Evolutionary conservation across 2,797 vertebrate genomes (phyloP), one percentile per base, ranked within the genome.

Genomic region (Rhodeus uyekii): DNA sequence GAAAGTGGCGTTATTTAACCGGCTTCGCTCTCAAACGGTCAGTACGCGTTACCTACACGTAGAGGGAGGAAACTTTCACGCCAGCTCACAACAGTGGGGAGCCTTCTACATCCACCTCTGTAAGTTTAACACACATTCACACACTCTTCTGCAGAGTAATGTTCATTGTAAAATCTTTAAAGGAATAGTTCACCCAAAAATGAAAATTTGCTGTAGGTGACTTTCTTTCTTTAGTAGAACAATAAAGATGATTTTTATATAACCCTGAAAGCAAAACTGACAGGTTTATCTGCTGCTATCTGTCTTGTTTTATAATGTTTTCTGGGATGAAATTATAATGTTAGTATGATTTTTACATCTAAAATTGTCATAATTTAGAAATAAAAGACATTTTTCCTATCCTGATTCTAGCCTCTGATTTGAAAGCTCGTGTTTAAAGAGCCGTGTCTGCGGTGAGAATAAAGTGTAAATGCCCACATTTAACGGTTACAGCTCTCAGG

Each of bases 71-170:
- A 99, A 99, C 91, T 99, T 99, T 83, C 98, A 99, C 83, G 97
- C 98, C 93, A 99, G 98, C 92, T 99, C 98, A 85, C 98, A 98
- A 76, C 97, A 99, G 88, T 99, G 98, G 98, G 98, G 97, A 90
- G 97, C 98, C 8, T 99, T 99, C 93, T 99, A 95, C 92, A 99
- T 99, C 93, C 98, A 99, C 90, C 96, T 99, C 87, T 90, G 98
- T 99, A 91, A 96, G 98, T 96, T 90, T 13, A 29, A 3, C 53
- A 29, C 13, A 4, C 50, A 69, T 58, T 67, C 60, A 73, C 5
- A 39, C 58, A 67, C 10, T 32, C 42, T 22, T 27, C 16, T 48
- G n/a, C 48, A 18, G 10, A 50, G n/a, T 34, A 55, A 13, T 63
- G 19, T 69, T 67, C 42, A 50, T 46, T 38, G 13, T 16, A 3